Base-by-base conservation (phyloP, 2,797 vertebrate genomes). In the Chaetodon trifasciatus region DNA sequence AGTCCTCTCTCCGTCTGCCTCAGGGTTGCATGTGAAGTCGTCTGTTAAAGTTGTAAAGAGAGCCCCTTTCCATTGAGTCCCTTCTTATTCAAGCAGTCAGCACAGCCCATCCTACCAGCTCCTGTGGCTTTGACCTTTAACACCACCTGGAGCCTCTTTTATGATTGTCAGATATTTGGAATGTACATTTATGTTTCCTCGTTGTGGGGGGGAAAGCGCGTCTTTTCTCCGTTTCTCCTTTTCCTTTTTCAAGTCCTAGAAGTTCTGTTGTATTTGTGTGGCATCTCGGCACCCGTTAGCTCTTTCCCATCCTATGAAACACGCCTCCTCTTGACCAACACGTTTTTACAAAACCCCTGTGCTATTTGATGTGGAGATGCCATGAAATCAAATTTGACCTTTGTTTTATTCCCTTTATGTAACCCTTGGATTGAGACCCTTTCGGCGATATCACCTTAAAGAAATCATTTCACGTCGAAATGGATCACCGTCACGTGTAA, bases 1-100 rank as follows among this genome's bases (percentile, higher is more conserved):
- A 93, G 89, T 90, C 86, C 79, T 86, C 86, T 87, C 86, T 92
- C 85, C 62, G 88, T 92, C 91, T 89, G 92, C 92, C 93, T 95
- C 94, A 94, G 93, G 93, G 92, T 94, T 91, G 93, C 91, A 93
- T 94, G 93, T 93, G 87, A 92, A 91, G 85, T 81, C 83, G 88
- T 92, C 75, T 85, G 85, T 89, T 78, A 28, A 79, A 90, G 88
- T 81, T 86, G 53, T 73, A 82, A 86, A 78, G 78, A 87, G 86
- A 83, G 86, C 79, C 86, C 39, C 83, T n/a, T 46, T 62, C 60
- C 68, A 77, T 86, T 44, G 11, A 80, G 66, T 15, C 74, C 83
- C 70, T 46, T 63, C 74, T 61, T 37, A 67, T 73, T 74, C 40
- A 47, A 60, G 83, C 66, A 81, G 68, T 64, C 57, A 66, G 62